Conservation (phyloP, 2,113 vertebrate species). For the Aix galericulata region DNA sequence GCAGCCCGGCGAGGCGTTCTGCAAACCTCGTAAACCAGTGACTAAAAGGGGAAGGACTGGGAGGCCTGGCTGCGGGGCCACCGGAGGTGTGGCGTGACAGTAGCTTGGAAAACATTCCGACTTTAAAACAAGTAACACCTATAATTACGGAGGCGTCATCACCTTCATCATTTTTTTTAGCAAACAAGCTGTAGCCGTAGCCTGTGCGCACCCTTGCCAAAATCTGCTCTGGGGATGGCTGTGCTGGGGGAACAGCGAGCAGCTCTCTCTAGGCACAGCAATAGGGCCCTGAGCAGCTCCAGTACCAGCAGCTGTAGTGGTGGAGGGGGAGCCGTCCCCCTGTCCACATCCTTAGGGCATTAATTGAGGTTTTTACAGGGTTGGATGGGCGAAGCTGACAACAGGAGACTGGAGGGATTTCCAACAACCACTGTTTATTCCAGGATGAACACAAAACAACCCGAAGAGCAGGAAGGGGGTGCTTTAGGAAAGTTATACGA, state of each 20-base stretch:
- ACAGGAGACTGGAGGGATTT: constrained; percentile 39
- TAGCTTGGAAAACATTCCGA: constrained; percentile 76
- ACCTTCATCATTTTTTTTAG: constrained; percentile 67
- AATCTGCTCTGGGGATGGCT: constrained; percentile 72
- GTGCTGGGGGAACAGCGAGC: constrained; percentile 56
- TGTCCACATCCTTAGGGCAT: constrained; percentile 74
- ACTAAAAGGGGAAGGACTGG: constrained; percentile 61
- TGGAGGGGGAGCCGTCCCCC: constrained; percentile 68
- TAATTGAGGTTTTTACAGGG: constrained; percentile 71
- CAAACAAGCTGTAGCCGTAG: constrained; percentile 71
- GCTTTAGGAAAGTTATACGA: background rate
- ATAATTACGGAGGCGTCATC: constrained; percentile 81
- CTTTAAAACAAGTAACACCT: constrained; percentile 78
- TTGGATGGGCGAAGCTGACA: constrained; percentile 62
- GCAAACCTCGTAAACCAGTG: constrained; percentile 60
- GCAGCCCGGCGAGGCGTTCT: background rate
- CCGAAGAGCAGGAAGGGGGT: too few species aligned
- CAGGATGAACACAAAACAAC: background rate
- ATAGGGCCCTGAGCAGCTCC: constrained; percentile 77
- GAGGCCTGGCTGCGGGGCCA: constrained; percentile 63
- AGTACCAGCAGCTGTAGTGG: constrained; percentile 72
- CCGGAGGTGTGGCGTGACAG: constrained; percentile 59
- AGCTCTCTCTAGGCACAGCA: constrained; percentile 73
- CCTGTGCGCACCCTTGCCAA: constrained; percentile 62
- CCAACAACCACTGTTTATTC: constrained; percentile 24